phyloP scores from a whole-genome alignment of 2,888 invertebrate species.

The Nematopogon swammerdamellus region DNA sequence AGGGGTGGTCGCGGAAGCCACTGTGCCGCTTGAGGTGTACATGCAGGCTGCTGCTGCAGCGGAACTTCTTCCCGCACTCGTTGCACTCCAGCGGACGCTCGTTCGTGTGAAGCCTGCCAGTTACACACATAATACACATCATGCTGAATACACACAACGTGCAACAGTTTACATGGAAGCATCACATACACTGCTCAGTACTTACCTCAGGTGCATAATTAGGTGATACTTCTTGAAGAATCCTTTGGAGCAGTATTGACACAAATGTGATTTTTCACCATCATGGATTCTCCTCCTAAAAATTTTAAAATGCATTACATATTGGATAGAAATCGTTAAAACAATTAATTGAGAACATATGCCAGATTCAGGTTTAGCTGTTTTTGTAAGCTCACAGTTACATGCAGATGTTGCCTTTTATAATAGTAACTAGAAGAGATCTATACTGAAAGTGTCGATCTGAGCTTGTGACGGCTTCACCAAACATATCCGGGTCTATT shows the following conservation, averaged over 20 bases:
- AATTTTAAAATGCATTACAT: too few species aligned
- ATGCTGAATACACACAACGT: not conserved
- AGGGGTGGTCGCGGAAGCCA: conserved; percentile 21
- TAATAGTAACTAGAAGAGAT: too few species aligned
- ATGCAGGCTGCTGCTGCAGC: conserved; percentile 21
- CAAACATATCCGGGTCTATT: too few species aligned
- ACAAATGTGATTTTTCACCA: conserved; percentile 36
- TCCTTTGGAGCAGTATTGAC: conserved; percentile 45
- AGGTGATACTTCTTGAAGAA: conserved; percentile 44
- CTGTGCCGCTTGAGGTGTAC: conserved; percentile 30
- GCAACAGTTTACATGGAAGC: too few species aligned
- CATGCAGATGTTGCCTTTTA: too few species aligned
- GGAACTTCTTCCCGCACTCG: conserved; percentile 32
- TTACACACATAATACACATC: not conserved
- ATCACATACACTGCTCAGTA: too few species aligned
- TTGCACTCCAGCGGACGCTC: conserved; percentile 35
- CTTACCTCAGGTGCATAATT: conserved; percentile 39
- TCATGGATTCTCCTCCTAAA: conserved; percentile 42
- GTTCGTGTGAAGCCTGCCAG: conserved; percentile 35
- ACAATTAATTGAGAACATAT: too few species aligned
- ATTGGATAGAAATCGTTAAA: too few species aligned
- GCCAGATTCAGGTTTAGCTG: too few species aligned
- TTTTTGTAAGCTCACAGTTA: too few species aligned
- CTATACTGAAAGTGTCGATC: too few species aligned
- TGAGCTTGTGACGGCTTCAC: too few species aligned